These are phyloP conservation scores for Theocolax elegans DNA, from an alignment of 1,140 invertebrate species.

Conservation along the genomic window DNA sequence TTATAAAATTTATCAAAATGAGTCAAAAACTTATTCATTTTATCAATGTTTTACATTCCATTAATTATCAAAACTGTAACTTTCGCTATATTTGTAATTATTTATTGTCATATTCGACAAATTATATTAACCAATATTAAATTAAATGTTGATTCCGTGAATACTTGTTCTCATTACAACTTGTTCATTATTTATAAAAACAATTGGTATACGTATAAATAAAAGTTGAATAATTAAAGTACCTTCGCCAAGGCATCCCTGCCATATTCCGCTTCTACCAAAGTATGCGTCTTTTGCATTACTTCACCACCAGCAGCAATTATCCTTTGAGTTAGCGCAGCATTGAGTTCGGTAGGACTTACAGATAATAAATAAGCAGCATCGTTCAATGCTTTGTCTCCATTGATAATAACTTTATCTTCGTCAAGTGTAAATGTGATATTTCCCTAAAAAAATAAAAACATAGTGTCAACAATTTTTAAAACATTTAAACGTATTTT, in stretches of 20 bases:
- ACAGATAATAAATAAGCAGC: constrained; percentile 81
- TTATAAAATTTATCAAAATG: too few relatives aligned
- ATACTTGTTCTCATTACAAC: too few relatives aligned
- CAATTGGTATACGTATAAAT: background rate
- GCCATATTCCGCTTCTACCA: constrained; percentile 87
- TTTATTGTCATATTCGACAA: too few relatives aligned
- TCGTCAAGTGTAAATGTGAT: constrained; percentile 76
- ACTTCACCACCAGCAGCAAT: constrained; percentile 95
- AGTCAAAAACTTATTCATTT: too few relatives aligned
- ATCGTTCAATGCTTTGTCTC: constrained; percentile 70
- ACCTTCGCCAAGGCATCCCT: constrained; percentile 93
- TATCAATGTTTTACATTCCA: too few relatives aligned
- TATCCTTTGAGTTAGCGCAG: constrained; percentile 84
- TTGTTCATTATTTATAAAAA: background rate
- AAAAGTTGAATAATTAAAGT: constrained; percentile 16
- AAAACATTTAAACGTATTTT: too few relatives aligned
- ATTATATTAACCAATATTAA: too few relatives aligned
- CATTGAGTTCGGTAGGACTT: constrained; percentile 76
- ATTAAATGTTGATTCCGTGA: too few relatives aligned
- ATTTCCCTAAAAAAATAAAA: constrained; percentile 73
- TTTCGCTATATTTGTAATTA: too few relatives aligned
- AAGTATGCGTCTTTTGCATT: constrained; percentile 90
- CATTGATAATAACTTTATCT: constrained; percentile 74
- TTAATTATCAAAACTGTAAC: too few relatives aligned
- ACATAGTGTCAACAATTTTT: too few relatives aligned